Evolutionary conservation across 1,140 invertebrate genomes (phyloP), one percentile per base, ranked within the genome.

Genomic region (Drosophila insularis): DNA sequence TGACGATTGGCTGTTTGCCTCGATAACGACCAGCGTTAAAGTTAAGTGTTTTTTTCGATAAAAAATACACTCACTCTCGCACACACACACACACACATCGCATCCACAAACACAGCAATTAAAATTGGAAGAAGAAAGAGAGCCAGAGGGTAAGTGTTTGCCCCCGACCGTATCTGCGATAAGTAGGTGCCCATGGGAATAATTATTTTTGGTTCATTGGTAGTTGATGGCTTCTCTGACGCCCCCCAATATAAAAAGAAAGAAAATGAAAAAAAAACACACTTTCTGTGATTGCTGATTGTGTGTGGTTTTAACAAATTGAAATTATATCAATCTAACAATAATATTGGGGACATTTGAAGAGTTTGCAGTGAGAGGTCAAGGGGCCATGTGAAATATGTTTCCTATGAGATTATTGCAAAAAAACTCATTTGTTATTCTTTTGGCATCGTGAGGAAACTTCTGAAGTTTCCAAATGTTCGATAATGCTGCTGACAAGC

Each of bases 181-280:
- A 76, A 77, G 73, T 75, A 76, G 74, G 73, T 76, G 74, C 74
- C 61, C 74, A 76, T 76, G 74, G 74, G 74, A 77, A 50, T 40
- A 60, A 77, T 77, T 65, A 56, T 19, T 43, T 65, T 55, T 59
- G 72, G 43, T 59, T 59, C 19, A 63, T 63, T 66, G 60, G 74
- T 77, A 76, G 74, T 76, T 76, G n/a, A 46, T 27, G 8, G 59
- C 71, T 68, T 37, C 68, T 74, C 43, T 67, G 58, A 74, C 74
- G 74, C 74, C 74, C 74, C 74, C 60, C 17, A 61, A 76, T 76
- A 70, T 54, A 54, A 70, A 62, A 14, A 4, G 14, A 46, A 46
- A 21, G 2, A 19, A 43, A 43, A 11, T 19, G 8, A 19, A 11
- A 10, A 50, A 50, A 46, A 27, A 14, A 46, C 4, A 14, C 43